Evolutionary conservation across 2,113 vertebrate species (phyloP).

Genomic region (Eulemur rufifrons): DNA sequence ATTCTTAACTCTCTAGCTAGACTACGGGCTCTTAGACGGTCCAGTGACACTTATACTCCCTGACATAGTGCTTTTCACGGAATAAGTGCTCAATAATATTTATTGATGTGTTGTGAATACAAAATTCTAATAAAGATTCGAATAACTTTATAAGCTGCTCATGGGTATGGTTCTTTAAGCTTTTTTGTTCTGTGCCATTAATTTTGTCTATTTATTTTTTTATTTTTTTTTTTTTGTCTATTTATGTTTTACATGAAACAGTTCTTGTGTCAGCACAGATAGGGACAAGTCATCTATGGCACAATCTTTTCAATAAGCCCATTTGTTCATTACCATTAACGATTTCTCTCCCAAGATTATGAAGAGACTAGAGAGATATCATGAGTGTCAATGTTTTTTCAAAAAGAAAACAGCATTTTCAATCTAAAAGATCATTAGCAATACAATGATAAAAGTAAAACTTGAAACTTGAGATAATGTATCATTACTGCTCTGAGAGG

Average conservation of each 20-base stretch:
- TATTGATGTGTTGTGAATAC: conserved; percentile 33
- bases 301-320: conserved; percentile 44
- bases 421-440: conserved; percentile 62
- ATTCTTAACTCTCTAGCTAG: background rate
- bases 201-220: conserved; percentile 53
- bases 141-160: conserved; percentile 49
- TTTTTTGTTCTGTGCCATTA: conserved; percentile 63
- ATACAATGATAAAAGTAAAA: conserved; percentile 60
- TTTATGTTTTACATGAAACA: conserved; percentile 50
- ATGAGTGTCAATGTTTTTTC: conserved; percentile 54
- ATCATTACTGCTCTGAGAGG: conserved; percentile 68
- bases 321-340: conserved; percentile 62
- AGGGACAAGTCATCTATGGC: background rate
- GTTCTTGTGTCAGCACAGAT: conserved; percentile 38
- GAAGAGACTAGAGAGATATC: conserved; percentile 31
- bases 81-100: conserved; percentile 5
- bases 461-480: conserved; percentile 57
- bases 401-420: conserved; percentile 59
- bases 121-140: conserved; percentile 30
- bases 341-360: conserved; percentile 43
- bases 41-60: background rate
- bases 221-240: conserved; percentile 13
- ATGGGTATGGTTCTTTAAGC: background rate
- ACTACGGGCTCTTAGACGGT: background rate
- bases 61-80: background rate